A percentile compares a stretch with the other conserved stretches of the same genome.
Evolutionary conservation across 2,797 vertebrate species (phyloP).

Genomic region (Threskiornis aethiopicus): DNA sequence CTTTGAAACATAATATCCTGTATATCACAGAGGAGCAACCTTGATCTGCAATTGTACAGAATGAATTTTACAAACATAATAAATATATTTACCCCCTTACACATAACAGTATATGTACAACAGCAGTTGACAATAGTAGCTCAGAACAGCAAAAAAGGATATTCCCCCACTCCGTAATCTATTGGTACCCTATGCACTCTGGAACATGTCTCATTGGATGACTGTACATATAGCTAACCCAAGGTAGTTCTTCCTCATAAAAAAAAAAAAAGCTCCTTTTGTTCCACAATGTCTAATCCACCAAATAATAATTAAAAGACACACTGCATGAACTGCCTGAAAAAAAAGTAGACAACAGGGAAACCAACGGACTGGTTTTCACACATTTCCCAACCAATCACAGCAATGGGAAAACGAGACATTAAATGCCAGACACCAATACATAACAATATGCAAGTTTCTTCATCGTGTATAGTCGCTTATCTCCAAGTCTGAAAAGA

Average conservation of each 20-base stretch:
- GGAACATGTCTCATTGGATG: slow-evolving; percentile 64
- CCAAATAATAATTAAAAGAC: slow-evolving; percentile 25
- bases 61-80: slow-evolving; percentile 88
- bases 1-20: slow-evolving; percentile 82
- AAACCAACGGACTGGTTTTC: slow-evolving; percentile 21
- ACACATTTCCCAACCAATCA: slow-evolving; percentile 26
- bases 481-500: slow-evolving; percentile 9
- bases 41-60: slow-evolving; percentile 84
- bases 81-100: slow-evolving; percentile 85
- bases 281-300: slow-evolving; percentile 57
- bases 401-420: slow-evolving; percentile 43
- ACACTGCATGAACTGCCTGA: slow-evolving; percentile 49
- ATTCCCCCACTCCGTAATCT: slow-evolving; percentile 66
- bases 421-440: slow-evolving; percentile 41
- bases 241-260: slow-evolving; percentile 59
- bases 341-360: slow-evolving; percentile 51
- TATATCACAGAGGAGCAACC: slow-evolving; percentile 85
- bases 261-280: slow-evolving; percentile 50
- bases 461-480: slow-evolving; percentile 26
- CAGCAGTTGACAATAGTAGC: slow-evolving; percentile 86
- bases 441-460: slow-evolving; percentile 10
- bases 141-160: slow-evolving; percentile 79
- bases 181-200: slow-evolving; percentile 69
- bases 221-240: slow-evolving; percentile 61
- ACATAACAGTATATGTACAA: slow-evolving; percentile 85